Conservation (phyloP, 1,140 invertebrate species). For the Drosophila punjabiensis region DNA sequence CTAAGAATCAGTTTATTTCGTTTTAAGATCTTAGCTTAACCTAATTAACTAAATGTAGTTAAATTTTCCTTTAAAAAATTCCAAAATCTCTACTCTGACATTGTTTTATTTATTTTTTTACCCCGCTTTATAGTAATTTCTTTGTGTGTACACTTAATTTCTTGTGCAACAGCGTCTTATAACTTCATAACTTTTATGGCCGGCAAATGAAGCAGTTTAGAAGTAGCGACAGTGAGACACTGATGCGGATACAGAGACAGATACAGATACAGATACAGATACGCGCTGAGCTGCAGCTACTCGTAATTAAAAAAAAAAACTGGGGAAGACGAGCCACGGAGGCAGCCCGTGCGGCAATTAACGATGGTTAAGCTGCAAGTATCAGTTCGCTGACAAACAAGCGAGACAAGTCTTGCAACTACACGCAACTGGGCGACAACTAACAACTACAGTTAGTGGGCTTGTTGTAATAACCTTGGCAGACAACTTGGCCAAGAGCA, state of each 20-base stretch:
- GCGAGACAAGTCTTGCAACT: constrained; percentile 34
- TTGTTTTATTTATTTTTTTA: neutral
- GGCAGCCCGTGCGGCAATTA: constrained; percentile 48
- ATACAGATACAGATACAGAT: constrained; percentile 13
- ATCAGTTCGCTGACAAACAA: constrained; percentile 34
- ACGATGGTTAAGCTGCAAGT: constrained; percentile 59
- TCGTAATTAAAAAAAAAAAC: constrained; percentile 53
- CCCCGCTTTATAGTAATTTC: neutral
- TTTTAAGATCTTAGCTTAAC: neutral
- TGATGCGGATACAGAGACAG: constrained; percentile 12
- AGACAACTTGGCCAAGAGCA: constrained; percentile 49
- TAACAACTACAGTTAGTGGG: constrained; percentile 28
- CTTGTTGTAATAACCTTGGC: constrained; percentile 69
- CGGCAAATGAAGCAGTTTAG: constrained; percentile 74
- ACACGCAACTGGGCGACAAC: constrained; percentile 22
- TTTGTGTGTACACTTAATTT: constrained; percentile 47
- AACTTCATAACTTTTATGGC: constrained; percentile 78
- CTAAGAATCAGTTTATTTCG: neutral
- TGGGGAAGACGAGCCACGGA: constrained; percentile 17
- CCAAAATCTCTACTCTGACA: neutral
- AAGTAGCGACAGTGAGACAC: constrained; percentile 26
- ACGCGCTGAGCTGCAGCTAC: constrained; percentile 48
- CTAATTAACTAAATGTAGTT: neutral
- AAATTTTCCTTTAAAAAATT: neutral
- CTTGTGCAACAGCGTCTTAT: constrained; percentile 47